Conservation (phyloP, 2,113 vertebrate species). For the Antechinus stuartii region DNA sequence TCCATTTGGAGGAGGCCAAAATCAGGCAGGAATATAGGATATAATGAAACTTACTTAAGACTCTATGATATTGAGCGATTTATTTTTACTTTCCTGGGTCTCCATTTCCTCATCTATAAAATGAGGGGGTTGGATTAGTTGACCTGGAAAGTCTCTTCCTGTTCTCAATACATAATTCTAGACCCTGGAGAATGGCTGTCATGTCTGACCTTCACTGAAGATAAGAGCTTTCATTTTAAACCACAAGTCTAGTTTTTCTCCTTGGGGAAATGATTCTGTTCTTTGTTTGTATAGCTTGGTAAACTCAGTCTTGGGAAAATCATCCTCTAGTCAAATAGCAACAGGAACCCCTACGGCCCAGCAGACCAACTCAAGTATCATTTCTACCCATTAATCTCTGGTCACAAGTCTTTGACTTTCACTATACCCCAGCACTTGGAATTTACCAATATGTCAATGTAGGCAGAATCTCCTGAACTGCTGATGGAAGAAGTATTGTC, state of each 20-base stretch:
- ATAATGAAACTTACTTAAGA: not conserved
- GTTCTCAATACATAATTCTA: not conserved
- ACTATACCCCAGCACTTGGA: not conserved
- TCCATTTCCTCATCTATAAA: not conserved
- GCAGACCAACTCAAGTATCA: constrained; percentile 24
- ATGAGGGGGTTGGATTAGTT: not conserved
- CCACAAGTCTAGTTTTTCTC: not conserved
- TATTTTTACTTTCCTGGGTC: not conserved
- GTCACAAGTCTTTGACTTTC: not conserved
- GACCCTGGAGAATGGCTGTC: not conserved
- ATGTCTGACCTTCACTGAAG: not conserved
- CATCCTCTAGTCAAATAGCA: not conserved
- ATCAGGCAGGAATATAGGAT: not conserved
- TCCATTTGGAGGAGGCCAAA: not conserved
- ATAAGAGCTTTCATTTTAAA: constrained; percentile 46
- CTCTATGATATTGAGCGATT: not conserved
- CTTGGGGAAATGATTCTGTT: not conserved
- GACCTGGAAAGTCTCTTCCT: not conserved
- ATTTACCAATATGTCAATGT: not conserved
- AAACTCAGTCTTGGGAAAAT: constrained; percentile 7
- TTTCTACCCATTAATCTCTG: not conserved
- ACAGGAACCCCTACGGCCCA: not conserved
- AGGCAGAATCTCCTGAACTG: not conserved
- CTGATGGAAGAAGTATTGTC: not conserved
- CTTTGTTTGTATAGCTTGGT: constrained; percentile 10